A percentile compares a stretch with the other conserved stretches of the same genome.
These are phyloP conservation scores for Ypsolopha scabrella DNA, from an alignment of 2,888 invertebrate species.

Conservation along the genomic window DNA sequence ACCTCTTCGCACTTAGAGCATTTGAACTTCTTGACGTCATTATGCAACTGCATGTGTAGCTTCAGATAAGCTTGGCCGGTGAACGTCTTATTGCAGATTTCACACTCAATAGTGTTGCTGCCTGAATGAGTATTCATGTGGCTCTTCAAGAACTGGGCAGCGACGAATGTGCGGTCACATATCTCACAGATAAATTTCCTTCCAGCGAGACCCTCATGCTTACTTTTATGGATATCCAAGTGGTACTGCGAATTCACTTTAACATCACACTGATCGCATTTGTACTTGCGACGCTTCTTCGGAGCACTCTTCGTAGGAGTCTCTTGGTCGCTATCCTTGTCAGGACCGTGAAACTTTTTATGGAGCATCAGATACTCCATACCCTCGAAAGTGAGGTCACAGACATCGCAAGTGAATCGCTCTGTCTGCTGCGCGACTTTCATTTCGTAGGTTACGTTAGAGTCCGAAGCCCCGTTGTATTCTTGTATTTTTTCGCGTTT, in stretches of 20 bases:
- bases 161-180: constrained; percentile 58
- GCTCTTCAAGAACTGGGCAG: constrained; percentile 58
- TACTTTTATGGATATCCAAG: constrained; percentile 57
- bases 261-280: constrained; percentile 59
- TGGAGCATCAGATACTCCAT: constrained; percentile 57
- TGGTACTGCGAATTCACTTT: constrained; percentile 64
- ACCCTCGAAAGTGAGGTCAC: constrained; percentile 55
- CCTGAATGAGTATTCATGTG: constrained; percentile 62
- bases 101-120: constrained; percentile 56
- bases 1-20: constrained; percentile 61
- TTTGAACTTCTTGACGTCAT: constrained; percentile 60
- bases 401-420: constrained; percentile 52
- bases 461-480: constrained; percentile 38
- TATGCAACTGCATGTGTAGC: constrained; percentile 61
- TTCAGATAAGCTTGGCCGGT: constrained; percentile 61
- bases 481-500: constrained; percentile 64
- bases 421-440: constrained; percentile 35
- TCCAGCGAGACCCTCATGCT: constrained; percentile 51
- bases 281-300: constrained; percentile 56
- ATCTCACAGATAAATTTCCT: constrained; percentile 58
- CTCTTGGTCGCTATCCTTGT: constrained; percentile 44
- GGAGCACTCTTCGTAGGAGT: constrained; percentile 37
- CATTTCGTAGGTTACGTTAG: constrained; percentile 38
- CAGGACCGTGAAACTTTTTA: constrained; percentile 59
- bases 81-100: constrained; percentile 55